Evolutionary conservation across 1,140 invertebrate species (phyloP), one percentile per base, ranked within the genome.

Genomic region (Drosophila setifemur): DNA sequence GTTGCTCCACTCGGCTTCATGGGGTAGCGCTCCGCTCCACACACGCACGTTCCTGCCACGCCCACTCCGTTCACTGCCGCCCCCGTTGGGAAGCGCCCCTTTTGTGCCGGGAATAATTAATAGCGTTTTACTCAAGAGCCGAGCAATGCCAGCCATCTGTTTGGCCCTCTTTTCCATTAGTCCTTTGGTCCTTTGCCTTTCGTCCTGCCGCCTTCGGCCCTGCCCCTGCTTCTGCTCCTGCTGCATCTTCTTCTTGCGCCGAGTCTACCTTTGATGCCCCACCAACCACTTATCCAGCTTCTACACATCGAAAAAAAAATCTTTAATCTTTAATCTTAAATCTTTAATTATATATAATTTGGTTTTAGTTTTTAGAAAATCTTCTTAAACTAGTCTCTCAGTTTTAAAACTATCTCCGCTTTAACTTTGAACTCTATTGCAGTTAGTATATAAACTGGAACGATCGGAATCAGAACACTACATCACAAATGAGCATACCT

Each of bases 81-180:
- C 18, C 5, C 14, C 33, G 29, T 25, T 18, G 26, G n/a, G n/a
- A n/a, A n/a, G 43, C 45, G 6, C 21, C 4, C 52, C 14, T 26
- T 35, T 70, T 50, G 21, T 70, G 50, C 28, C 31, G 42, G 35
- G 73, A 74, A 83, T 83, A 83, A 83, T 83, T 83, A 83, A 83
- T 85, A 83, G 79, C 79, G 81, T 85, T 83, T 83, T 85, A 85
- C 74, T 83, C 68, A 83, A 79, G 79, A 73, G 81, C 31, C 71
- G 48, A 74, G 78, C 73, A 83, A 83, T 83, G 79, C 79, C 78
- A 85, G 74, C 64, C 81, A 85, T 85, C 81, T 83, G 73, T 83
- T 83, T 82, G 48, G 57, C 33, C 25, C 42, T 58, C 76, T 61
- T 53, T 48, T 69, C 48, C 23, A 8, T 23, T 23, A n/a, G 11